These are phyloP conservation scores for Neodiprion pinetum DNA, from an alignment of 1,140 invertebrate species.

Conservation along the genomic window DNA sequence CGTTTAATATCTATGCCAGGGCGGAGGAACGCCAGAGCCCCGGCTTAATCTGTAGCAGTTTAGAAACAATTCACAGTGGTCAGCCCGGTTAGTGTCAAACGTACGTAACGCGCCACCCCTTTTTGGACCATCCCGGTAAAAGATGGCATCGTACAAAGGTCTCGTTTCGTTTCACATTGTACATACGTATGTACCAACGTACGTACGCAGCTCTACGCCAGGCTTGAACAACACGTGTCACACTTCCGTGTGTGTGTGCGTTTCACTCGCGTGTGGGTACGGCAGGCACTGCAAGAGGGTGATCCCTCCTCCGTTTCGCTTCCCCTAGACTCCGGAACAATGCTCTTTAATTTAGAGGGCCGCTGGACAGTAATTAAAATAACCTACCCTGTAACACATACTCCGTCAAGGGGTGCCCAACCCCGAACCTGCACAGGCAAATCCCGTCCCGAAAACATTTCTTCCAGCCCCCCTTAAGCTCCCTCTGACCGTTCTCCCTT, in stretches of 20 bases:
- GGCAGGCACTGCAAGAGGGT: not conserved
- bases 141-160: constrained; percentile 36
- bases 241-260: too few species aligned
- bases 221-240: too few species aligned
- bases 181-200: too few species aligned
- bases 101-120: constrained; percentile 37
- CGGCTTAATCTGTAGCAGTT: constrained; percentile 34
- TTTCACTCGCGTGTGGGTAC: too few species aligned
- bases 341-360: constrained; percentile 59
- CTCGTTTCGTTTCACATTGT: not conserved
- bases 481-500: not conserved
- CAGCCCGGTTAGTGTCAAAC: constrained; percentile 52
- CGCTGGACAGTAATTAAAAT: constrained; percentile 64
- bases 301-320: not conserved
- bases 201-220: too few species aligned
- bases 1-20: constrained; percentile 4
- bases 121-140: constrained; percentile 39
- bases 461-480: constrained; percentile 2
- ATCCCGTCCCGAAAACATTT: not conserved
- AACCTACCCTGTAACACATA: constrained; percentile 54
- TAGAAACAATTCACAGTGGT: constrained; percentile 51
- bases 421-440: constrained; percentile 12
- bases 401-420: constrained; percentile 52
- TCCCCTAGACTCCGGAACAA: constrained; percentile 44
- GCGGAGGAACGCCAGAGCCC: constrained; percentile 6